phyloP scores from a whole-genome alignment of 2,113 vertebrate genomes.

The Nanorana parkeri region DNA sequence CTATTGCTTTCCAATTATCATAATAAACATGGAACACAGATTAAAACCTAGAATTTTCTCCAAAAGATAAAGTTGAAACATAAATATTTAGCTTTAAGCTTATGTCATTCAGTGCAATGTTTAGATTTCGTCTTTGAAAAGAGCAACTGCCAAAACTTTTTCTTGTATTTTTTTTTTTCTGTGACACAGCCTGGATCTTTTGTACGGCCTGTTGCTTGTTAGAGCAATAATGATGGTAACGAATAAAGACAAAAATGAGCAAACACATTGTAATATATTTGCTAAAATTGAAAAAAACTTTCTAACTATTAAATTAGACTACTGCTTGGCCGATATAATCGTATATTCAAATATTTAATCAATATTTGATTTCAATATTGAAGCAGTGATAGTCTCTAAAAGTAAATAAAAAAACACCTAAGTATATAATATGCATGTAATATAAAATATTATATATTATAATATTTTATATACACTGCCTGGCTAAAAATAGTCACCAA shows the following conservation, averaged over 20 bases:
- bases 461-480: no score
- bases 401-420: no score
- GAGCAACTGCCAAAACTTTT: neutral
- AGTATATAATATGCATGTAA: no score
- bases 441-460: no score
- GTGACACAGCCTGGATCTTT: neutral
- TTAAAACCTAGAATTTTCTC: constrained; percentile 26
- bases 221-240: no score
- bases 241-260: neutral
- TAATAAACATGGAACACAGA: constrained; percentile 30
- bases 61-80: neutral
- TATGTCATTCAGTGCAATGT: constrained; percentile 29
- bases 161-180: neutral
- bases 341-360: no score
- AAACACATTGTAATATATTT: neutral
- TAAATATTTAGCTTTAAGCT: constrained; percentile 39
- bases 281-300: no score
- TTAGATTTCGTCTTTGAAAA: constrained; percentile 25
- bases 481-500: no score
- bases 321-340: no score
- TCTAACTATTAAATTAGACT: no score
- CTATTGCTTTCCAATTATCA: constrained; percentile 28
- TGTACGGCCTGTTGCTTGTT: neutral
- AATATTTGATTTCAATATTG: no score
- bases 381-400: no score